Conservation (phyloP, 2,888 invertebrate genomes). For the Coenonympha arcania region DNA sequence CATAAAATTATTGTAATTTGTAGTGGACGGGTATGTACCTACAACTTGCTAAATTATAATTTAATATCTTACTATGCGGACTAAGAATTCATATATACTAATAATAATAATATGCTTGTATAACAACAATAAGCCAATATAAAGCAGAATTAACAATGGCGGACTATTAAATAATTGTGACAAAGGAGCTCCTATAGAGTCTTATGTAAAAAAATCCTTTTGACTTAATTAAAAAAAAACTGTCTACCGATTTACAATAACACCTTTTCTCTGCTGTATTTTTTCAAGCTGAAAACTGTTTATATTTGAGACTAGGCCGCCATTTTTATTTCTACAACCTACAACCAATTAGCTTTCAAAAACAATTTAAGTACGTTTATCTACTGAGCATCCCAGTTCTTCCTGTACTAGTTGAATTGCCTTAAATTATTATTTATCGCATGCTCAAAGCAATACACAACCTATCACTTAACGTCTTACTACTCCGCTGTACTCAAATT, state of each 20-base stretch:
- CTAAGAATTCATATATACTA: neutral
- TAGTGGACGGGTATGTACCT: conserved; percentile 1
- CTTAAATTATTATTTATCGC: no score
- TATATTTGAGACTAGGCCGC: no score
- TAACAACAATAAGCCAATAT: neutral
- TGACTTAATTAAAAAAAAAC: no score
- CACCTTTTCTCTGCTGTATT: no score
- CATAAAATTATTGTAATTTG: neutral
- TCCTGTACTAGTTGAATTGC: neutral
- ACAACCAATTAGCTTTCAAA: neutral
- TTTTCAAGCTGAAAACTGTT: no score
- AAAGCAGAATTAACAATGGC: neutral
- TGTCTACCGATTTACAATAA: no score
- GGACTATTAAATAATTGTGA: neutral
- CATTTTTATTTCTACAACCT: neutral
- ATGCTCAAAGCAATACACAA: conserved; percentile 6
- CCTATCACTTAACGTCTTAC: neutral
- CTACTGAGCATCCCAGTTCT: neutral
- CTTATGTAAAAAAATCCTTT: no score
- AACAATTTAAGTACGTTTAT: neutral
- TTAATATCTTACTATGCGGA: neutral
- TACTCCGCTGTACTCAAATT: no score
- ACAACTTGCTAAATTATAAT: neutral
- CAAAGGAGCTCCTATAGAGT: neutral
- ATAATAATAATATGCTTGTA: no score